A percentile compares a stretch with the other conserved stretches of the same genome.
phyloP scores from a whole-genome alignment of 2,797 vertebrate genomes.

The Triplophysa bombifrons region DNA sequence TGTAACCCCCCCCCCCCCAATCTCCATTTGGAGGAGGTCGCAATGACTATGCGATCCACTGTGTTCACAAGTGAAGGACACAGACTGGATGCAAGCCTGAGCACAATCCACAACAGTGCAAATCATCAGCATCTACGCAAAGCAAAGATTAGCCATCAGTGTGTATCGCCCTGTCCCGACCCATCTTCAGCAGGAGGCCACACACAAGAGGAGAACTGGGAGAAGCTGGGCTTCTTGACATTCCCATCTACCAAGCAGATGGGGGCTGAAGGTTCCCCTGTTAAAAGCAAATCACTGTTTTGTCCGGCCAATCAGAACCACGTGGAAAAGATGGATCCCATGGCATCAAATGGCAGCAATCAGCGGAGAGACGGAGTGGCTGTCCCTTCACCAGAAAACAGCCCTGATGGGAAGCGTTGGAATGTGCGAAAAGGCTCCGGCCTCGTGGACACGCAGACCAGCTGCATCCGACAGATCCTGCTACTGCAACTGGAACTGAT shows the following conservation, averaged over 20 bases:
- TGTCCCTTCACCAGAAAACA: conserved; percentile 63
- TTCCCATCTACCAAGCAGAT: conserved; percentile 54
- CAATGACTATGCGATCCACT: conserved; percentile 73
- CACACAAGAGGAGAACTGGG: conserved; percentile 63
- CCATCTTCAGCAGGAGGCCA: conserved; percentile 32
- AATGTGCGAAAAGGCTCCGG: conserved; percentile 71
- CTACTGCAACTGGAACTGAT: conserved; percentile 85
- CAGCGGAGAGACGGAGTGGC: conserved; percentile 58
- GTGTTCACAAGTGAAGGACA: conserved; percentile 66
- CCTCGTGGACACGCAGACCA: conserved; percentile 76
- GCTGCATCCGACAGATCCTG: conserved; percentile 84
- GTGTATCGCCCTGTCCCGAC: conserved; percentile 31
- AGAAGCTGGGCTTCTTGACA: conserved; percentile 53
- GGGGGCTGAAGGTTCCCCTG: conserved; percentile 63
- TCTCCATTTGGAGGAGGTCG: neutral
- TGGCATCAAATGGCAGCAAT: conserved; percentile 57
- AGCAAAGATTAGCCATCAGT: conserved; percentile 41
- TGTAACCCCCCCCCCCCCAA: conserved; percentile 9
- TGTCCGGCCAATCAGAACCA: conserved; percentile 60
- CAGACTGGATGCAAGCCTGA: conserved; percentile 58
- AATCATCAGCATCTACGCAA: conserved; percentile 48
- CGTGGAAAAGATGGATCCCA: conserved; percentile 56
- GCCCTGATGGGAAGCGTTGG: conserved; percentile 74
- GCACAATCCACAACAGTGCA: conserved; percentile 57
- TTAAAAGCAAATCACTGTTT: conserved; percentile 62